Base-by-base conservation (phyloP, 2,113 vertebrate species). In the Acinonyx jubatus region DNA sequence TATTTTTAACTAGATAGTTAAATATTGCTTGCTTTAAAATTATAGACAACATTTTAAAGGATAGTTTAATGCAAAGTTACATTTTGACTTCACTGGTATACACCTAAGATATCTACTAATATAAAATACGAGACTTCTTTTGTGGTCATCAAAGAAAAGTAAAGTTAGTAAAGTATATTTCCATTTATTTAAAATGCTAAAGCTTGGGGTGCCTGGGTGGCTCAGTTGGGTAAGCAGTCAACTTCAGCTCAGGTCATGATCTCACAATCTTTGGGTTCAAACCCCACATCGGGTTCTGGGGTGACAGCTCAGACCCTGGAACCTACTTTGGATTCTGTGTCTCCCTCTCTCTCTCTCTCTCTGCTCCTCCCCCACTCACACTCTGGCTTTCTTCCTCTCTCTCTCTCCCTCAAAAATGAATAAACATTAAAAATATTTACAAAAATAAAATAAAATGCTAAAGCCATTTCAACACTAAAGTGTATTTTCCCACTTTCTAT, bases 181-280 rank as follows among this genome's bases (percentile, higher is more conserved):
- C 27, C 7, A 91, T 25, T 63, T 89, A 69, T 96, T 96, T 66
- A 76, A 97, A 97, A 96, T 96, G 15, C 15, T 95, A 91, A 97
- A 96, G 29, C 14, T 50, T 50, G 50, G 14, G 50, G 50, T 14
- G 14, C 50, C 50, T 50, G 50, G 50, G 50, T 13, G 50, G 50
- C 50, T 50, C 50, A 50, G 50, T 50, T 50, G 50, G 50, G 11
- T 14, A 50, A 50, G 50, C 50, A 14, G 50, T 14, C 50, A 50
- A 13, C 50, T 50, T 52, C 4, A 4, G 21, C 8, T 61, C 18
- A 61, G 57, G 57, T 61, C 57, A 61, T 61, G 57, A 61, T 61
- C 21, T 61, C 57, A 23, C 18, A 23, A 21, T 61, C 21, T 23
- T 7, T 61, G 57, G 23, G 57, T 61, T 23, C 2, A 21, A 61